phyloP scores from a whole-genome alignment of 2,113 vertebrate species.

The Astur gentilis region DNA sequence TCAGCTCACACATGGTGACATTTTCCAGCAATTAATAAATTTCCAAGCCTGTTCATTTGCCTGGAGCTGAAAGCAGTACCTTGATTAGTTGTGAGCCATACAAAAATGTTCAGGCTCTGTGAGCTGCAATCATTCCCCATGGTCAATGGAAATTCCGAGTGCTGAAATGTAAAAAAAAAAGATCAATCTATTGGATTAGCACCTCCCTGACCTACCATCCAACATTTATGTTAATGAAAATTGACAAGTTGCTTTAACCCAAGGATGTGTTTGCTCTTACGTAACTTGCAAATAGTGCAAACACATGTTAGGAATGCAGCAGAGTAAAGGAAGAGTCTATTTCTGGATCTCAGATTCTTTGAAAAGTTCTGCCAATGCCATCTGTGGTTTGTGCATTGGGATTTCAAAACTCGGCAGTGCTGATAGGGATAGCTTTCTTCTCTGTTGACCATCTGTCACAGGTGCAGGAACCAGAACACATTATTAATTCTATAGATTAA shows the following conservation, averaged over 20 bases:
- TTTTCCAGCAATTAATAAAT: background rate
- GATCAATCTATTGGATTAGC: background rate
- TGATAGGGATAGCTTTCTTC: slow-evolving; percentile 14
- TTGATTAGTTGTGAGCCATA: background rate
- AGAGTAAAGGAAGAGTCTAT: slow-evolving; percentile 5
- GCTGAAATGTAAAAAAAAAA: background rate
- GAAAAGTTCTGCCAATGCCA: slow-evolving; percentile 9
- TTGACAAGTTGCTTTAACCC: background rate
- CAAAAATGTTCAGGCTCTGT: background rate
- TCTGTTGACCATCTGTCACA: slow-evolving; percentile 65
- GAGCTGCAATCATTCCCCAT: background rate
- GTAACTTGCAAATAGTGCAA: background rate
- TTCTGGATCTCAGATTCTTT: background rate
- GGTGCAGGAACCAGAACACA: background rate
- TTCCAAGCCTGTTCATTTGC: background rate
- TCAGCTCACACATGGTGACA: background rate
- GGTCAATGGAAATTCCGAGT: background rate
- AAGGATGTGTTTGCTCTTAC: background rate
- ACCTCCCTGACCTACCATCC: background rate
- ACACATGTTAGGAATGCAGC: background rate
- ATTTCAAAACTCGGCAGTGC: slow-evolving; percentile 22
- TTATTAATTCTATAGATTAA: slow-evolving; percentile 49
- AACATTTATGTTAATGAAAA: background rate
- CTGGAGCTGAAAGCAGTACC: background rate
- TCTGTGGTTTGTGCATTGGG: slow-evolving; percentile 42